Evolutionary conservation across 1,140 invertebrate genomes (phyloP), one percentile per base, ranked within the genome.

Genomic region (Drosophila orosa): DNA sequence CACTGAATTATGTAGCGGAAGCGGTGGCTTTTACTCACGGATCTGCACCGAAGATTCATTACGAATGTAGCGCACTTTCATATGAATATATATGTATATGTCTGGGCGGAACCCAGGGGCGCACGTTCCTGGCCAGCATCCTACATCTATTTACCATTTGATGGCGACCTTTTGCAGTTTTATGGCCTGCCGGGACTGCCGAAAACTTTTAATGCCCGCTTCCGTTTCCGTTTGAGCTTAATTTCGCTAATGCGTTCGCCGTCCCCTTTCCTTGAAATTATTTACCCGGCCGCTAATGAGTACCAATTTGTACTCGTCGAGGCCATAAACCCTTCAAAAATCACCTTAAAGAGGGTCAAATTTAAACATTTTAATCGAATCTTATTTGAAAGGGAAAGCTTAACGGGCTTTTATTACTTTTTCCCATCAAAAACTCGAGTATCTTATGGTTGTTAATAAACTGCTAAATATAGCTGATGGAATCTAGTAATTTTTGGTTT

Each of bases 1-100:
- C 58, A 57, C 62, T 89, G 80, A 80, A 89, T 90, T 90, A 84
- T 89, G 80, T 90, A 72, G 84, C 80, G 84, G 84, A 87, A 89
- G 84, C 74, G 50, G 57, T 52, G 84, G 68, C 73, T 89, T 74
- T 89, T 74, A 80, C 80, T 63, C 83, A 76, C 71, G 74, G 68
- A 67, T 72, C 65, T 73, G 63, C 60, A 60, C 74, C 42, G 47
- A 57, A 79, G 79, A 82, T 87, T 82, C 83, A 79, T 87, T 66
- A 63, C 77, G 45, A 84, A 73, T 77, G 58, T 77, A 77, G 27
- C 63, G 72, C 48, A 63, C 42, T 63, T 74, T 33, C 27, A 31
- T 62, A 55, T 74, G 72, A 75, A 57, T 65, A 25, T 27, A 5
- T 59, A 4, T 44, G 31, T 40, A 27, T 67, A 50, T 63, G 63